Conservation (phyloP, 2,797 vertebrate species). For the Gymnoscopelus braueri region DNA sequence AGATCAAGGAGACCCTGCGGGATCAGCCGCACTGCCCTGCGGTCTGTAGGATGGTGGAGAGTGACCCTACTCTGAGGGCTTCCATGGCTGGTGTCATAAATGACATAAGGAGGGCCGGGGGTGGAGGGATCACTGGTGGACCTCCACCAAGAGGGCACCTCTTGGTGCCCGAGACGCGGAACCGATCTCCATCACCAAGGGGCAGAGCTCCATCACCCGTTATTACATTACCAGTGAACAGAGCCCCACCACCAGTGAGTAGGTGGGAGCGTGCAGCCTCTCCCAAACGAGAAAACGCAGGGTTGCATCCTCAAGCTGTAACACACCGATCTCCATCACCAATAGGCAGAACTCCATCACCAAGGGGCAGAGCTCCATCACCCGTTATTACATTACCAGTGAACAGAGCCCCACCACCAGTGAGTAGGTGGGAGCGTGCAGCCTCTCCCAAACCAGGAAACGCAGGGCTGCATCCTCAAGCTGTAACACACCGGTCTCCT, state of each 20-base stretch:
- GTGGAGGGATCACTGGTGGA: not conserved
- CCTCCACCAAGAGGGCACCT: constrained; percentile 1
- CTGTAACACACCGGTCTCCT: not conserved
- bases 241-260: not conserved
- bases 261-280: constrained; percentile 36
- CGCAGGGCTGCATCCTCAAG: not conserved
- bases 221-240: not conserved
- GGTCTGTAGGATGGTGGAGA: constrained; percentile 76
- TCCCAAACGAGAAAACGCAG: constrained; percentile 37
- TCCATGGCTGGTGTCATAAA: constrained; percentile 66
- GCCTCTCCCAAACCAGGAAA: constrained; percentile 36
- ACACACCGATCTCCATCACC: constrained; percentile 13
- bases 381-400: not conserved
- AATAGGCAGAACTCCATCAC: not conserved
- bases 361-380: not conserved
- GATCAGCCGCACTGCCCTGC: constrained; percentile 61
- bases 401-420: not conserved
- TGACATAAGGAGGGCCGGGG: constrained; percentile 62
- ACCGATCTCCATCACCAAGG: constrained; percentile 36
- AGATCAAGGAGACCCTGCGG: constrained; percentile 71
- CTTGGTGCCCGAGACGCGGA: not conserved
- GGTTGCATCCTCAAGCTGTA: not conserved
- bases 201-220: not conserved
- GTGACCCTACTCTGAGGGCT: constrained; percentile 56
- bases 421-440: constrained; percentile 34